phyloP scores from a whole-genome alignment of 1,140 invertebrate genomes.

The Globodera ellingtonae region DNA sequence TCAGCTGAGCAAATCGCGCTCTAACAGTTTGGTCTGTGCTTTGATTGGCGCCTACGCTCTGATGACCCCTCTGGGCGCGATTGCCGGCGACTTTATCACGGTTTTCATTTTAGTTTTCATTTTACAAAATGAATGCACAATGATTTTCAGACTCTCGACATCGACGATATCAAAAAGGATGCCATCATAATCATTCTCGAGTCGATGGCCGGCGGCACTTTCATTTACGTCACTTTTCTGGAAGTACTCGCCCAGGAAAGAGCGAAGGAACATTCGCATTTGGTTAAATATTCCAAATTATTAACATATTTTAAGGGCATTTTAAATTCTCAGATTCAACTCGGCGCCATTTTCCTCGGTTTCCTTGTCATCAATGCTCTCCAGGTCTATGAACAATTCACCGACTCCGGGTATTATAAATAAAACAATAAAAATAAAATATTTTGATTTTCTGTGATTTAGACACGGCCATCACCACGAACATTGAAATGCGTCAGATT shows the following conservation, averaged over 20 bases:
- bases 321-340: constrained; percentile 40
- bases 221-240: constrained; percentile 61
- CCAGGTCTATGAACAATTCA: constrained; percentile 43
- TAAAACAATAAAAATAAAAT: not conserved
- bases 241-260: constrained; percentile 58
- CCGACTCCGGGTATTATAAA: constrained; percentile 1
- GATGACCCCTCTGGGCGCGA: constrained; percentile 60
- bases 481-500: not conserved
- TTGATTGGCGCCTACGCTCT: constrained; percentile 59
- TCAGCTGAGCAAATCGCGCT: constrained; percentile 56
- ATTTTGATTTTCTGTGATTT: no score
- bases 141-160: constrained; percentile 44
- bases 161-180: constrained; percentile 52
- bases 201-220: constrained; percentile 61
- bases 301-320: not conserved
- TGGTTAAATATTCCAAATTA: constrained; percentile 10
- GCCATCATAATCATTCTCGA: constrained; percentile 58
- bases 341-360: constrained; percentile 57
- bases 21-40: constrained; percentile 44
- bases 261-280: constrained; percentile 58
- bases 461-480: not conserved
- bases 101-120: constrained; percentile 45
- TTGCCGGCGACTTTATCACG: constrained; percentile 46
- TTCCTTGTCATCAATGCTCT: constrained; percentile 54
- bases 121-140: not conserved